These are phyloP conservation scores for Garrulus glandarius DNA, from an alignment of 2,797 vertebrate species.

Conservation along the genomic window DNA sequence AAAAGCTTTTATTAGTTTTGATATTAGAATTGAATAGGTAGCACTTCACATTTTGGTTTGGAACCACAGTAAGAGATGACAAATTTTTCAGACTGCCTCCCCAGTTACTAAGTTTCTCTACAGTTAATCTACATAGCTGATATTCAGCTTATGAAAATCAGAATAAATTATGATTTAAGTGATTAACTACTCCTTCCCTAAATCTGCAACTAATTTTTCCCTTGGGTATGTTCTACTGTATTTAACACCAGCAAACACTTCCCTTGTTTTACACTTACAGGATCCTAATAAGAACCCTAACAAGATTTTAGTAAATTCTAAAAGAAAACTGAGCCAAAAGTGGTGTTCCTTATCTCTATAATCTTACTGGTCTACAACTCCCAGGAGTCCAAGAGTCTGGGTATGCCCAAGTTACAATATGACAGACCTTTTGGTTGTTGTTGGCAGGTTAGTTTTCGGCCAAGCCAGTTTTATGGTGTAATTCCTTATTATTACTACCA, in stretches of 20 bases:
- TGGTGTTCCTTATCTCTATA: neutral
- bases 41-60: neutral
- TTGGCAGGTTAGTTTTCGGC: neutral
- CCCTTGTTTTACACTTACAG: neutral
- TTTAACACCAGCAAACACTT: neutral
- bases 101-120: neutral
- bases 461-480: neutral
- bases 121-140: neutral
- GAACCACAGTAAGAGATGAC: neutral
- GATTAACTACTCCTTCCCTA: neutral
- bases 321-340: neutral
- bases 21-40: neutral
- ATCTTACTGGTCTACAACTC: neutral
- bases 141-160: neutral
- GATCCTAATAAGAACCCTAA: no score
- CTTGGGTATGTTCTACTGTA: neutral
- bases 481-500: neutral
- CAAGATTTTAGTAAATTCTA: neutral
- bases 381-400: neutral
- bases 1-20: neutral
- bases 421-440: neutral
- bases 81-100: neutral
- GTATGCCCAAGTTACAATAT: neutral
- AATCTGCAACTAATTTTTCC: neutral
- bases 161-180: neutral